Evolutionary conservation across 2,888 invertebrate genomes (phyloP).

Genomic region (Euphydryas editha): DNA sequence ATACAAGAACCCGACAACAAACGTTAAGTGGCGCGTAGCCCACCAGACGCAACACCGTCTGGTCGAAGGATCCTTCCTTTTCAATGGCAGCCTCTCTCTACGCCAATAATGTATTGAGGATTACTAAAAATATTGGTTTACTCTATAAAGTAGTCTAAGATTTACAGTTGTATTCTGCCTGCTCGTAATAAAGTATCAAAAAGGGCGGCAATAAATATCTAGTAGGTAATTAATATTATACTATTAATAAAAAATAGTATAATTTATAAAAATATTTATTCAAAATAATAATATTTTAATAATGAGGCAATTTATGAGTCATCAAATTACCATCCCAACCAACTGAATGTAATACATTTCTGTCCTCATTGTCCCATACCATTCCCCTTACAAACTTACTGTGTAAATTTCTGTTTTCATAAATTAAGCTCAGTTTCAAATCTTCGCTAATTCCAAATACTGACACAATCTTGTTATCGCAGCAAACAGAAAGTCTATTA

Average conservation of each 20-base stretch:
- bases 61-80: too few species aligned
- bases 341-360: slow-evolving; percentile 73
- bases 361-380: slow-evolving; percentile 74
- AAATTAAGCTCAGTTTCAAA: slow-evolving; percentile 52
- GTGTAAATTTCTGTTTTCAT: slow-evolving; percentile 66
- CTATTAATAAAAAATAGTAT: background rate
- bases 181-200: background rate
- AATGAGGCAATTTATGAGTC: slow-evolving; percentile 57
- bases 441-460: slow-evolving; percentile 60
- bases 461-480: slow-evolving; percentile 74
- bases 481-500: slow-evolving; percentile 69
- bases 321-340: slow-evolving; percentile 83
- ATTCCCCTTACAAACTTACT: slow-evolving; percentile 80
- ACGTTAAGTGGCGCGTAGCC: too few species aligned
- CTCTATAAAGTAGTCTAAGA: too few species aligned
- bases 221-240: background rate
- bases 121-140: too few species aligned
- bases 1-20: too few species aligned
- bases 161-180: background rate
- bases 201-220: background rate
- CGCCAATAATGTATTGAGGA: too few species aligned
- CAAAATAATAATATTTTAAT: background rate
- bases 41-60: too few species aligned
- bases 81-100: too few species aligned
- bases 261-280: background rate